Evolutionary conservation across 1,140 invertebrate species (phyloP), one percentile per base, ranked within the genome.

Genomic region (Amyelois transitella): DNA sequence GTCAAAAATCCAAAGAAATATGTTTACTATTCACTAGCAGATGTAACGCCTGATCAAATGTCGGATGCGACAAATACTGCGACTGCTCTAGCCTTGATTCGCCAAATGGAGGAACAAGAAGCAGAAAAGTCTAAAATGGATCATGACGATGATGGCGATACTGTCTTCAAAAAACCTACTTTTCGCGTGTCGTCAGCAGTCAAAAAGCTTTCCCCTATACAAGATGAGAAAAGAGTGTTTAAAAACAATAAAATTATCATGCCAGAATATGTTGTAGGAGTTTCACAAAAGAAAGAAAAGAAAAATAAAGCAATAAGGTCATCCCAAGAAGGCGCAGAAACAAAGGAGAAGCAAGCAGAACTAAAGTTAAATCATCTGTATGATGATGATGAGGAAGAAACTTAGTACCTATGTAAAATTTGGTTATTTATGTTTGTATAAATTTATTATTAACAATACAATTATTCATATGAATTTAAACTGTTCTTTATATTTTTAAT

Each of bases 241-340:
- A 91, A 89, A 69, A 91, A 89, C 55, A 92, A 90, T 56, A 95
- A 94, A 80, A 55, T 94, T 25, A 86, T 95, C 1, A 93, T 95
- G 92, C 94, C 94, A 2, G 94, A 95, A 74, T 95, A 95, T 89
- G 90, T 94, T n/a, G 91, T 96, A 56, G 94, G 94, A n/a, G 83
- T 91, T 21, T 90, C 89, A 69, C 82, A 89, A 58, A 91, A 92
- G 68, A 91, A 88, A 67, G 60, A 67, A 50, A 82, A 70, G 61
- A 89, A 86, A 72, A 77, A 77, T 53, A 82, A 66, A 45, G 70
- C 64, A 58, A 64, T 28, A 69, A 51, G 4, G 14, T 59, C 47
- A 48, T 66, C 58, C 14, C 78, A 77, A 64, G 53, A 80, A 56
- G 81, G 69, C 66, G 19, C 38, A 51, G 65, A 71, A 25, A n/a